Evolutionary conservation across 1,140 invertebrate species (phyloP).

Genomic region (Eumeta japonica): DNA sequence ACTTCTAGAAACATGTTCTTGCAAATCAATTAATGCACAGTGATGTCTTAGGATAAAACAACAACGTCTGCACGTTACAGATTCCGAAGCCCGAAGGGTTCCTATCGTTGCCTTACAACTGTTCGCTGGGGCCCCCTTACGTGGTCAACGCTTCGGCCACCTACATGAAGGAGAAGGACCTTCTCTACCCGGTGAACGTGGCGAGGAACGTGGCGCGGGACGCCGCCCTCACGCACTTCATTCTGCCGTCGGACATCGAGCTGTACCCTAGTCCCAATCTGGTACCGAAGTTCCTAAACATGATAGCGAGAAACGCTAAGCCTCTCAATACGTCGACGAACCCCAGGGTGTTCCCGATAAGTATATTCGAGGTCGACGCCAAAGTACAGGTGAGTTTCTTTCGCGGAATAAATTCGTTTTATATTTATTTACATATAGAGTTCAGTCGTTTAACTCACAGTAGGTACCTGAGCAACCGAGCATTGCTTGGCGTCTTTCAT

Average conservation of each 20-base stretch:
- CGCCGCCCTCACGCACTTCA: slow-evolving; percentile 76
- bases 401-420: not conserved
- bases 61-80: too few species aligned
- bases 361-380: slow-evolving; percentile 80
- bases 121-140: slow-evolving; percentile 68
- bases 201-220: slow-evolving; percentile 83
- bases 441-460: too few species aligned
- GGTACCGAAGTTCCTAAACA: slow-evolving; percentile 74
- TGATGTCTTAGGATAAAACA: too few species aligned
- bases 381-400: slow-evolving; percentile 57
- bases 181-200: slow-evolving; percentile 86
- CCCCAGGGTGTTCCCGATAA: slow-evolving; percentile 77
- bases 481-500: too few species aligned
- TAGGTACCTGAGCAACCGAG: too few species aligned
- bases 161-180: slow-evolving; percentile 76
- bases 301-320: slow-evolving; percentile 72
- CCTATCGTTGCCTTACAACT: slow-evolving; percentile 66
- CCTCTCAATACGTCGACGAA: slow-evolving; percentile 63
- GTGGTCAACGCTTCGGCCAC: slow-evolving; percentile 64
- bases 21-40: too few species aligned
- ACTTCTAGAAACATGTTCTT: too few species aligned
- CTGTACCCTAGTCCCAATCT: slow-evolving; percentile 81
- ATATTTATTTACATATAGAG: not conserved
- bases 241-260: slow-evolving; percentile 86
- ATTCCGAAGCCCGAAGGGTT: slow-evolving; percentile 66